These are phyloP conservation scores for Alsophila aescularia DNA, from an alignment of 2,888 invertebrate genomes.

Conservation along the genomic window DNA sequence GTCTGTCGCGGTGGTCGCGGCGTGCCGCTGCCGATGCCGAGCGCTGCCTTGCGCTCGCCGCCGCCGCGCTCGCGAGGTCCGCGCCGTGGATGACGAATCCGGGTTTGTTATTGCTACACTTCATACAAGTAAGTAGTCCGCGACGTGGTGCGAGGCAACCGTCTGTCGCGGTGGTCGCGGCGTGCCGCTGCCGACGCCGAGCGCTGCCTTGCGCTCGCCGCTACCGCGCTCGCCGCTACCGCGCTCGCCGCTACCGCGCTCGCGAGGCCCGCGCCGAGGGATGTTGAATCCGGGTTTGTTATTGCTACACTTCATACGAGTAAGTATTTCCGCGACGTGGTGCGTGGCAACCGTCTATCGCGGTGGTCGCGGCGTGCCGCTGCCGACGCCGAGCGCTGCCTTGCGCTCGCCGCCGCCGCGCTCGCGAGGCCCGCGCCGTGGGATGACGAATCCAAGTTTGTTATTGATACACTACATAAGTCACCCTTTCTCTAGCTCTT, in stretches of 20 bases:
- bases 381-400: conserved; percentile 74
- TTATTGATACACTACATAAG: too few species aligned
- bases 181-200: conserved; percentile 73
- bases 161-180: conserved; percentile 74
- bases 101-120: too few species aligned
- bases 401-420: conserved; percentile 29
- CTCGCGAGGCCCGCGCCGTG: too few species aligned
- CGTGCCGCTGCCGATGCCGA: conserved; percentile 73
- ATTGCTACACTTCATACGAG: too few species aligned
- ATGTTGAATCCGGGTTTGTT: too few species aligned
- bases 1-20: conserved; percentile 74
- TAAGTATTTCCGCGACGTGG: conserved; percentile 77
- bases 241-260: too few species aligned
- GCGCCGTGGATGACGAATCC: conserved; percentile 62
- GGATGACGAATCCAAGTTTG: too few species aligned
- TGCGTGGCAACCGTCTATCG: conserved; percentile 74
- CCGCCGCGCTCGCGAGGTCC: conserved; percentile 72
- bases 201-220: conserved; percentile 76
- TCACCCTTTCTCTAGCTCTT: too few species aligned
- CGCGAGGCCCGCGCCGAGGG: too few species aligned
- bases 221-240: conserved; percentile 77
- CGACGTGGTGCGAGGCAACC: conserved; percentile 77
- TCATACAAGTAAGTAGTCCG: conserved; percentile 74
- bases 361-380: conserved; percentile 74
- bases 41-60: conserved; percentile 76